Base-by-base conservation (phyloP, 2,797 vertebrate species). In the Esox lucius region DNA sequence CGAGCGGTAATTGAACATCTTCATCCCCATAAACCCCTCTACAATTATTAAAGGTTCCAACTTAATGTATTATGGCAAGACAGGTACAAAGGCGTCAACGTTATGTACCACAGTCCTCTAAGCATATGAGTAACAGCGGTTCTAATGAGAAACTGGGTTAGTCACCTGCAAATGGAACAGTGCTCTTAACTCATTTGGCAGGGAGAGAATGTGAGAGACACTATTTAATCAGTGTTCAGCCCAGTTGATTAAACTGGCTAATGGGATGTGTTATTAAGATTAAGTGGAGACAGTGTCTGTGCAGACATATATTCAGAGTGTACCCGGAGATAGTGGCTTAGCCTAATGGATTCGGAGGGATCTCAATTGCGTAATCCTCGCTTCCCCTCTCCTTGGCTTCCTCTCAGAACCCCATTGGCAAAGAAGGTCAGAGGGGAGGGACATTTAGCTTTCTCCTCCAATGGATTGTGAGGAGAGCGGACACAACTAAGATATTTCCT, bases 111-210 rank as follows among this genome's bases (percentile, higher is more conserved):
- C 19, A 33, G 24, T 71, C 12, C 1, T 39, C 46, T 42, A 62
- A 80, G 70, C 49, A 31, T 35, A 64, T 11, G 28, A 51, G n/a
- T 62, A 33, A 69, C 68, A 17, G 15, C 49, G 31, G 1, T 11
- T 68, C 77, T 51, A 74, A 39, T 80, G 70, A 71, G 51, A 68
- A 75, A 70, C n/a, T 0, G 11, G 62, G 33, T 68, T 33, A 51
- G 64, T 71, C 65, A 65, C 26, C 39, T 46, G 4, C 17, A 33
- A 35, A 49, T 49, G 39, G 59, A 39, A 66, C 59, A 26, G 22
- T 31, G 72, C 49, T 65, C 22, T 15, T 70, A 17, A 19, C 68
- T 31, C 16, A 70, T 19, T 28, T 22, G 35, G 5, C 24, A 28
- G 68, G 68, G 22, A 31, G 17, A 49, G 42, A 28, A 26, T 31